Evolutionary conservation across 2,113 vertebrate species (phyloP).

Genomic region (Esox niger): DNA sequence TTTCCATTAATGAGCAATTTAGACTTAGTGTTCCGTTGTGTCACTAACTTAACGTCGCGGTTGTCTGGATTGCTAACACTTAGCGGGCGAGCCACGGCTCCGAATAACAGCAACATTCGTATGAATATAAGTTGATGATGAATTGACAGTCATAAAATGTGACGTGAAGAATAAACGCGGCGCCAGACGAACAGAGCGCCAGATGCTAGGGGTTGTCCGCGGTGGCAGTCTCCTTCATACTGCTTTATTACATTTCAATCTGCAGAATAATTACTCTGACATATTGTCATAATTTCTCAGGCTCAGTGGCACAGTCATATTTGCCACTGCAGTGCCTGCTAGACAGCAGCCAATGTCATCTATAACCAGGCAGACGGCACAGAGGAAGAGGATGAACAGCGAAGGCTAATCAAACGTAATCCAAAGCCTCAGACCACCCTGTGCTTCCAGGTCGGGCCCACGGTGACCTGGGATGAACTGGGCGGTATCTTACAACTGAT

Average conservation of each 20-base stretch:
- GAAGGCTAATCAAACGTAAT: neutral
- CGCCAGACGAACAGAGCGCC: conserved; percentile 5
- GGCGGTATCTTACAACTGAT: neutral
- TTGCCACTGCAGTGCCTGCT: conserved; percentile 1
- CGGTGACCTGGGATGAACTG: neutral
- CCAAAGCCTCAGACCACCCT: neutral
- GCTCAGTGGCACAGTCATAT: neutral
- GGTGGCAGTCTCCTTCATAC: conserved; percentile 33
- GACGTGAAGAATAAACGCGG: conserved; percentile 30
- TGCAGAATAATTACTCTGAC: conserved; percentile 26
- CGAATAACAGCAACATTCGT: conserved; percentile 33
- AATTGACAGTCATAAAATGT: conserved; percentile 36
- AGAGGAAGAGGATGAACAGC: too few species aligned
- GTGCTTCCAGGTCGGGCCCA: neutral
- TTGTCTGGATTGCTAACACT: conserved; percentile 33
- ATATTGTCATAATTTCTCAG: conserved; percentile 16
- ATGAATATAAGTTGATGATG: conserved; percentile 36
- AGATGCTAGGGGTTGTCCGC: conserved; percentile 16
- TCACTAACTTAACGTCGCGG: conserved; percentile 34
- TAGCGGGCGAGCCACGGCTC: conserved; percentile 15
- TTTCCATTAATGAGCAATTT: conserved; percentile 4
- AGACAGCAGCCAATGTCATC: neutral
- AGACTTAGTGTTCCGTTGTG: conserved; percentile 17
- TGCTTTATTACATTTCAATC: conserved; percentile 36
- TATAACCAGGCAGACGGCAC: neutral